A percentile compares a stretch with the other conserved stretches of the same genome.
phyloP scores from a whole-genome alignment of 2,113 vertebrate species.

The Himantopus leucocephalus region DNA sequence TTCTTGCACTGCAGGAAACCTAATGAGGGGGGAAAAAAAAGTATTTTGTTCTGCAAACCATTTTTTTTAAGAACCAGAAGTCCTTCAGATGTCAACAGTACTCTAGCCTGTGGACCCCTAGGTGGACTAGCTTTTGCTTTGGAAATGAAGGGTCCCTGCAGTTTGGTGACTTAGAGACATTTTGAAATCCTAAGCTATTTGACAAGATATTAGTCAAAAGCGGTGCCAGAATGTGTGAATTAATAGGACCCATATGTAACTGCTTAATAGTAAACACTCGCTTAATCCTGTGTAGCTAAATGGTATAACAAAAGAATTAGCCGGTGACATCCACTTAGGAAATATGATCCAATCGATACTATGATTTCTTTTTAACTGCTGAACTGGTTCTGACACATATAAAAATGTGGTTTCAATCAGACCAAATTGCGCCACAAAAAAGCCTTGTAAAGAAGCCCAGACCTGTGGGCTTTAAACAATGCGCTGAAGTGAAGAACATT shows the following conservation, averaged over 20 bases:
- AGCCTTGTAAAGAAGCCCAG: constrained; percentile 56
- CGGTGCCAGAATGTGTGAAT: constrained; percentile 52
- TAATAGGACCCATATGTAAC: constrained; percentile 75
- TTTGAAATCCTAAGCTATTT: constrained; percentile 54
- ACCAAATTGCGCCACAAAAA: constrained; percentile 54
- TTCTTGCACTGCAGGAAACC: not conserved
- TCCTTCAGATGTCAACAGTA: not conserved
- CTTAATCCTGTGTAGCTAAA: constrained; percentile 74
- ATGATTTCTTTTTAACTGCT: constrained; percentile 74
- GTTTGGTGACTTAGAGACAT: constrained; percentile 2
- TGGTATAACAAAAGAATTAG: constrained; percentile 74
- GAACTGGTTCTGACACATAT: constrained; percentile 76
- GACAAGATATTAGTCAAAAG: constrained; percentile 72
- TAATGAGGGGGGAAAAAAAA: not conserved
- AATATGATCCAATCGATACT: constrained; percentile 78
- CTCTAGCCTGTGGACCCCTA: not conserved
- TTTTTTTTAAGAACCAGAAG: not conserved
- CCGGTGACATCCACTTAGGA: constrained; percentile 74
- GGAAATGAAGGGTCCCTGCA: constrained; percentile 37
- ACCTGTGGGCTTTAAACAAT: constrained; percentile 55
- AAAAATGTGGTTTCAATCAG: constrained; percentile 80
- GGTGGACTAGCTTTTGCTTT: not conserved
- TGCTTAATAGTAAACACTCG: constrained; percentile 70
- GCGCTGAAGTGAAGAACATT: constrained; percentile 34
- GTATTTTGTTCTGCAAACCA: not conserved